Percentiles rank a stretch among this genome's conserved stretches.
Evolutionary conservation across 1,140 invertebrate species (phyloP).

Genomic region (Drosophila baimaii): DNA sequence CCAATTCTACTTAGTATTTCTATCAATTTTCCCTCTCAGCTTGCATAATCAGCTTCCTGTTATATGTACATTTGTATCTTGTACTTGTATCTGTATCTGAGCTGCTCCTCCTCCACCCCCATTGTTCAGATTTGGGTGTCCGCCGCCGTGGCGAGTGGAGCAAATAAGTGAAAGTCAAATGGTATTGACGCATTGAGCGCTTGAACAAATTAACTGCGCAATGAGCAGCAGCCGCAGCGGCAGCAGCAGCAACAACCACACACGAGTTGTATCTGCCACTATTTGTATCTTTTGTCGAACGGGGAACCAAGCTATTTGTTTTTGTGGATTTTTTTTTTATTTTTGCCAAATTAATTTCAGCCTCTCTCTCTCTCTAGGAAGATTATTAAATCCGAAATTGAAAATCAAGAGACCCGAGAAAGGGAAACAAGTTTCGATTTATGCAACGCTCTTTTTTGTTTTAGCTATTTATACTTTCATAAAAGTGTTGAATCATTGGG

Average conservation of each 20-base stretch:
- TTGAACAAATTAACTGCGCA: slow-evolving; percentile 81
- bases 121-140: slow-evolving; percentile 51
- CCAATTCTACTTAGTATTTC: not conserved
- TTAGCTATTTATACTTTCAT: slow-evolving; percentile 21
- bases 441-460: slow-evolving; percentile 32
- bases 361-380: slow-evolving; percentile 44
- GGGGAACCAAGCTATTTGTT: slow-evolving; percentile 33
- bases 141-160: slow-evolving; percentile 46
- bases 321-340: slow-evolving; percentile 20
- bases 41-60: slow-evolving; percentile 37
- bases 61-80: slow-evolving; percentile 7
- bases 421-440: slow-evolving; percentile 57
- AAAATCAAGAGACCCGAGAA: slow-evolving; percentile 36
- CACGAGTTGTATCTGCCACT: slow-evolving; percentile 40
- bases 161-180: slow-evolving; percentile 80
- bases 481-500: slow-evolving; percentile 40
- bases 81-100: slow-evolving; percentile 29
- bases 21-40: not conserved
- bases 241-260: slow-evolving; percentile 18
- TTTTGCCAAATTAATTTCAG: slow-evolving; percentile 49
- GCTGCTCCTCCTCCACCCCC: slow-evolving; percentile 19
- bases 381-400: slow-evolving; percentile 53
- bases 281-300: slow-evolving; percentile 51
- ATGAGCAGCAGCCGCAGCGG: slow-evolving; percentile 68
- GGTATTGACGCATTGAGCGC: slow-evolving; percentile 79